phyloP scores from a whole-genome alignment of 2,888 invertebrate species.

The Apoda limacodes region DNA sequence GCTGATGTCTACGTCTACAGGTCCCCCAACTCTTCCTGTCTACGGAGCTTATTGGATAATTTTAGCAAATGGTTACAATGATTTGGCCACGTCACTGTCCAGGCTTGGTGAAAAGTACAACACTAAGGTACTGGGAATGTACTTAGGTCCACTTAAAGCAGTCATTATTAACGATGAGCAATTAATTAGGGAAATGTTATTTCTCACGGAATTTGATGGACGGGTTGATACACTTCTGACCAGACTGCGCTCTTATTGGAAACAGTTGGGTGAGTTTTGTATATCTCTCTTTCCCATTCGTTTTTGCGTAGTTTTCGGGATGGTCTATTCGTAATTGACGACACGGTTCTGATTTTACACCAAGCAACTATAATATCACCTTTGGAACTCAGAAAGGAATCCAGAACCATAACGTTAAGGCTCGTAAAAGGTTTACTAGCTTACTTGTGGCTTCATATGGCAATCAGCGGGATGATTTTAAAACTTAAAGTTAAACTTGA shows the following conservation, averaged over 20 bases:
- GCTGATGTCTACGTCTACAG: no score
- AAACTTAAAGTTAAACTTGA: no score
- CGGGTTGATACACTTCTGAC: conserved; percentile 58
- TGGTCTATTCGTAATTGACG: no score
- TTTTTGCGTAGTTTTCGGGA: no score
- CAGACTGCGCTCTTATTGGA: conserved; percentile 65
- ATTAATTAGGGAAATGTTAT: conserved; percentile 68
- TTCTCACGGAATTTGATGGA: conserved; percentile 72
- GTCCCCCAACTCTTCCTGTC: conserved; percentile 72
- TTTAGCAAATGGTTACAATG: conserved; percentile 58
- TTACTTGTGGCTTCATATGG: no score
- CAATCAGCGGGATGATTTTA: no score
- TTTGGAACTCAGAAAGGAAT: no score
- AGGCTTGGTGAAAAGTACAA: conserved; percentile 68
- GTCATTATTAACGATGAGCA: conserved; percentile 66
- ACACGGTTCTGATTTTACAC: no score
- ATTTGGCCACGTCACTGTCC: conserved; percentile 57
- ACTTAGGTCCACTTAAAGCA: conserved; percentile 57
- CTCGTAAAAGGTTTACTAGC: no score
- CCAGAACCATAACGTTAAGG: no score
- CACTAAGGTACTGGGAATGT: conserved; percentile 70
- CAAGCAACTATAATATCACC: no score
- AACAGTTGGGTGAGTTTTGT: conserved; percentile 49
- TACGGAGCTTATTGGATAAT: conserved; percentile 73
- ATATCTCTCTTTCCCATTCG: no score